Evolutionary conservation across 2,113 vertebrate genomes (phyloP).

Genomic region (Pygoscelis adeliae): DNA sequence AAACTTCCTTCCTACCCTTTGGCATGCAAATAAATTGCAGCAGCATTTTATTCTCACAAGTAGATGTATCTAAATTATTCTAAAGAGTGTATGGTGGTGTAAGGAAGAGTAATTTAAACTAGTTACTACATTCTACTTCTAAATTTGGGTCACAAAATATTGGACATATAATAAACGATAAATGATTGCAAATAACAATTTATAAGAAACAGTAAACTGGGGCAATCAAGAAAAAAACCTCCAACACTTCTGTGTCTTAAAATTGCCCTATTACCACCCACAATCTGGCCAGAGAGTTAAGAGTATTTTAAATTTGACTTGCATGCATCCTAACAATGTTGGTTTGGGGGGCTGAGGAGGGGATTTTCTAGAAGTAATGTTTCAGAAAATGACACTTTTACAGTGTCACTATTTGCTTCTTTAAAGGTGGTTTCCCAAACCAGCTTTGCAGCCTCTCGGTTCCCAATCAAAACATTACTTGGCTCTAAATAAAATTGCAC

Average conservation of each 20-base stretch:
- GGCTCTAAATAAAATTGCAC: slow-evolving; percentile 4
- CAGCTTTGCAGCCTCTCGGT: not conserved
- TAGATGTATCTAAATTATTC: not conserved
- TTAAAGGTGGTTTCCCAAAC: not conserved
- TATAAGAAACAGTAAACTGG: not conserved
- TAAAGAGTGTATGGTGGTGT: not conserved
- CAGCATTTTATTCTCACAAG: not conserved
- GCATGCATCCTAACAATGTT: not conserved
- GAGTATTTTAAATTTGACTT: not conserved
- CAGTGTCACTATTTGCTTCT: not conserved
- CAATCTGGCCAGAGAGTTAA: not conserved
- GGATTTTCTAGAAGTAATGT: not conserved
- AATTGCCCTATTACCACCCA: not conserved
- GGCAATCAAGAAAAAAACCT: not conserved
- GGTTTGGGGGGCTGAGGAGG: not conserved
- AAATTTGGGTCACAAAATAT: not conserved
- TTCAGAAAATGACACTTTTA: not conserved
- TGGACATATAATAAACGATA: not conserved
- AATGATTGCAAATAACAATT: not conserved
- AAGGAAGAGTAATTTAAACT: not conserved
- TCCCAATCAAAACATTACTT: not conserved
- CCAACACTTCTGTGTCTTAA: not conserved
- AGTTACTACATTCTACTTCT: not conserved
- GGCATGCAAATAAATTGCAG: not conserved
- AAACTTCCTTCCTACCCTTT: not conserved